Base-by-base conservation (phyloP, 2,797 vertebrate genomes). In the Vireo griseus region DNA sequence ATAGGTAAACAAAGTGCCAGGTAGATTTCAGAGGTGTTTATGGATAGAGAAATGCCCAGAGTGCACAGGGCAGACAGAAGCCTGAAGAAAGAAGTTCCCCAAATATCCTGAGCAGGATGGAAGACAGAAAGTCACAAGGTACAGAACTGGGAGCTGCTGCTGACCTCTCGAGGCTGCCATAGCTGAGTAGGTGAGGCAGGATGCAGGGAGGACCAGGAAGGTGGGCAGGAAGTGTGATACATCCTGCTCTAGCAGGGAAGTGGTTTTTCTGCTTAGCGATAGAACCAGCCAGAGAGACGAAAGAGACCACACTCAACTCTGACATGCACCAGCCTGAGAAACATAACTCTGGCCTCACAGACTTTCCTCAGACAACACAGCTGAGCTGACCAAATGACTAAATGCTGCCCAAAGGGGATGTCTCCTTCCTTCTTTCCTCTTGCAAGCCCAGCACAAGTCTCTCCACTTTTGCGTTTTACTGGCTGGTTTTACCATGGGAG, bases 211-310 rank as follows among this genome's bases (percentile, higher is more conserved):
- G 29, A 20, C 4, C 0, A 4, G 51, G 10, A 19, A 50, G 21
- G 31, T 1, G 7, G 69, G 89, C 71, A 81, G 94, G 87, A 91
- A 86, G 63, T 3, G 44, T 55, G 72, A 21, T 14, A 24, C 21
- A 25, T 1, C 2, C 44, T 76, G 54, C 59, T 35, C 10, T 55
- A 25, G 29, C 17, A 55, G 72, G 89, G 84, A 96, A 92, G 94
- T 93, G 96, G 87, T 52, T 94, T 96, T 94, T 87, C 86, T 94
- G 55, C 55, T 82, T 57, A 42, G 39, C 1, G 40, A 35, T 11
- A 58, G 12, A 55, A 42, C 13, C 44, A 73, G 35, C 35, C 58
- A 40, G 50, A 58, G 14, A 6, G 75, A 24, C 33, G 25, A 58
- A 79, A 71, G 66, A 65, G 14, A 75, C 9, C 37, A 75, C 12